Percentiles rank a stretch among this genome's conserved stretches.
Evolutionary conservation across 2,888 invertebrate genomes (phyloP).

Genomic region (Xiphydria camelus): DNA sequence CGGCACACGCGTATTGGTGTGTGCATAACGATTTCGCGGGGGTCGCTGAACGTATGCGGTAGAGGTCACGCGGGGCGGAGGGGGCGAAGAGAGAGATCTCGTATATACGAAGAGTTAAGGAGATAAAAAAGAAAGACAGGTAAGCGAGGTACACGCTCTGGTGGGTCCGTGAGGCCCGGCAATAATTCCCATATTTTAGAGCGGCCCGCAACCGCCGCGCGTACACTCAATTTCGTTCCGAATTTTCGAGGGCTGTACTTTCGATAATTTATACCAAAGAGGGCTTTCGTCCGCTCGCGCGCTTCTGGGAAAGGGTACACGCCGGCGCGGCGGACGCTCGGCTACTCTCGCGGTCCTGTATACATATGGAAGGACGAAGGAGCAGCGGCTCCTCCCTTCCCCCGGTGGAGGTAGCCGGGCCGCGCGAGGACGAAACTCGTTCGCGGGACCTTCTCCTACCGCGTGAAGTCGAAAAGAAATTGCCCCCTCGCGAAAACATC

Average conservation of each 20-base stretch:
- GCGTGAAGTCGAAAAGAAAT: no score
- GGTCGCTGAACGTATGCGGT: no score
- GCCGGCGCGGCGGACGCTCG: background rate
- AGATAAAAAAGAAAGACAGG: slow-evolving; percentile 5
- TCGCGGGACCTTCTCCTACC: no score
- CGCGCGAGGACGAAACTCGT: no score
- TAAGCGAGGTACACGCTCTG: background rate
- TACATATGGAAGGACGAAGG: background rate
- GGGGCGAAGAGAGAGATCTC: no score
- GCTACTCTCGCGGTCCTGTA: background rate
- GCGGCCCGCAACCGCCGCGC: no score
- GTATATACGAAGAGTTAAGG: background rate
- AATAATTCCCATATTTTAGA: slow-evolving; percentile 35
- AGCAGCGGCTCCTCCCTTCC: background rate
- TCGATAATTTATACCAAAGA: slow-evolving; percentile 13
- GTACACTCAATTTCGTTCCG: background rate
- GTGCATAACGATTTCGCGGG: no score
- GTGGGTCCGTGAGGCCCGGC: slow-evolving; percentile 10
- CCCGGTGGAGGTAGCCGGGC: no score
- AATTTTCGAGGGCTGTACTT: slow-evolving; percentile 9
- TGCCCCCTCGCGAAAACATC: no score
- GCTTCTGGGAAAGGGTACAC: background rate
- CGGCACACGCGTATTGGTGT: no score
- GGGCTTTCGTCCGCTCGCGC: background rate
- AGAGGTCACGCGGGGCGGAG: no score